Evolutionary conservation across 92 coral and sea anemone genomes (phyloP).

Genomic region (Anthopleura xanthogrammica): DNA sequence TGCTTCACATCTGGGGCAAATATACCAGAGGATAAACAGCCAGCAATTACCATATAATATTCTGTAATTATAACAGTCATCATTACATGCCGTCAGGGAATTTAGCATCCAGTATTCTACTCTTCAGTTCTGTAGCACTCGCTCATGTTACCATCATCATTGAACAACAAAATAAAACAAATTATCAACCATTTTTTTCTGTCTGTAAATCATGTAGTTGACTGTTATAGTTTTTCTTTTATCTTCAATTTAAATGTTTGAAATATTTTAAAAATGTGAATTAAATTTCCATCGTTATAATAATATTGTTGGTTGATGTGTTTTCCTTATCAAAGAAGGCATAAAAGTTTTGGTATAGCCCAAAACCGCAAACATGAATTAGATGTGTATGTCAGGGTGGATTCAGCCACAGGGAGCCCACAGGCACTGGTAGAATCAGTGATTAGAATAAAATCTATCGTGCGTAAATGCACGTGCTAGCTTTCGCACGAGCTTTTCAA

Average conservation of each 20-base stretch:
- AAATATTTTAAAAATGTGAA: slow-evolving; percentile 5
- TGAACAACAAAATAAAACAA: background rate
- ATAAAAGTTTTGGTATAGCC: no score
- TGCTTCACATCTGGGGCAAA: slow-evolving; percentile 99
- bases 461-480: no score
- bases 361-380: no score
- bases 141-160: background rate
- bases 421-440: no score
- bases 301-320: background rate
- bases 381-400: no score
- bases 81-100: background rate
- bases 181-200: background rate
- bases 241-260: background rate
- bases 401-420: no score
- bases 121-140: background rate
- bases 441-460: no score
- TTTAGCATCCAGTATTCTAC: background rate
- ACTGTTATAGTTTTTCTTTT: background rate
- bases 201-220: slow-evolving; percentile 2
- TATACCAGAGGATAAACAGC: slow-evolving; percentile 77
- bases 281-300: background rate
- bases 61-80: slow-evolving; percentile 26
- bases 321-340: no score
- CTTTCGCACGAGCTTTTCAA: no score
- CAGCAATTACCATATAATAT: slow-evolving; percentile 19